Evolutionary conservation across 2,888 invertebrate species (phyloP), one percentile per base, ranked within the genome.

Genomic region (Ophraella communa): DNA sequence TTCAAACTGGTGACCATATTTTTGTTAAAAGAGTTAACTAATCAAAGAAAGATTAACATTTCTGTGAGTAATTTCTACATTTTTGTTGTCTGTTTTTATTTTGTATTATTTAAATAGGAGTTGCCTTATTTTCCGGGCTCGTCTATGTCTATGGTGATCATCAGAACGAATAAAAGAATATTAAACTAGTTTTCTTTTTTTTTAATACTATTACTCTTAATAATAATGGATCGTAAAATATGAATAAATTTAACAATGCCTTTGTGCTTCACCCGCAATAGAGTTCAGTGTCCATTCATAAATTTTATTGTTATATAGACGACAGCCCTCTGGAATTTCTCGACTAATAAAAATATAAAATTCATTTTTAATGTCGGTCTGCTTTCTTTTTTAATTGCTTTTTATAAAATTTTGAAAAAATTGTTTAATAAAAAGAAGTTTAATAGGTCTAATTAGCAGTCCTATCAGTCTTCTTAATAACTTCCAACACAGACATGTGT

Each of bases 241-340:
- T 49, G 45, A 54, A 61, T 61, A 61, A 55, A 54, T 61, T 61
- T 42, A 39, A 62, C 23, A 56, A 45, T 33, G 35, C 51, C 51
- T 65, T 62, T 65, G 62, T 65, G 44, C 39, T 47, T 63, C 39
- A 18, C 27, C 66, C 66, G 66, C 61, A 57, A 61, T 45, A 42
- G 17, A 47, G 47, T 53, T 55, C 47, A 23, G 42, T 30, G 47
- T 21, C 61, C 62, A 44, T 65, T 62, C 45, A 62, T 62, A 45
- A 52, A 60, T 53, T 66, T 66, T 66, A 64, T 63, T 57, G 56
- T 59, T 65, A 53, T 65, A 64, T 55, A 51, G 65, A 33, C 45
- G 24, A 39, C 24, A 49, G 45, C 35, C 42, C 51, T 18, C 30
- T 45, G 45, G 42, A 61, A 44, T 55, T 53, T 53, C 45, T 55